Base-by-base conservation (phyloP, 1,140 invertebrate species). In the Drosophila setifemur region DNA sequence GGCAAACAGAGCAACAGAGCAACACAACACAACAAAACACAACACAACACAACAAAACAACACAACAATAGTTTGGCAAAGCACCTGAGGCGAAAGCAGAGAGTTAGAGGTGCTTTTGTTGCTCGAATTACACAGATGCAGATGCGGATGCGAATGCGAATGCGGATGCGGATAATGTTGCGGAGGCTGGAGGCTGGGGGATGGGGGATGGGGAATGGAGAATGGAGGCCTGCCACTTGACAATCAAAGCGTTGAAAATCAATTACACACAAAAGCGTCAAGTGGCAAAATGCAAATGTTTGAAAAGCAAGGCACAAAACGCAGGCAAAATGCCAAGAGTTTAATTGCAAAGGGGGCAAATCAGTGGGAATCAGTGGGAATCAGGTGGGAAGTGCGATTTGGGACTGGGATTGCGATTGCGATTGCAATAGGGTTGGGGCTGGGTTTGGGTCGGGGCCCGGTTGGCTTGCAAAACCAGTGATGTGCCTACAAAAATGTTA, bases 231-330 rank as follows among this genome's bases (percentile, higher is more conserved):
- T 60, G 49, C 74, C 71, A 86, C 79, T 85, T 76, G 61, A 85
- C 60, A 75, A 79, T 81, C 77, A 82, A 86, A 85, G 79, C 81
- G 61, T 86, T 85, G 55, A 60, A 85, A 79, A 73, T 73, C 71
- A 85, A 75, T 86, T 85, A 73, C 69, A 72, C 73, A 85, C 79
- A 82, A 82, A 78, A 78, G 78, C 73, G 35, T 66, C 63, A 73
- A 85, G 74, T 86, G 81, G 66, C 68, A 71, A 55, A 81, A 72
- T 39, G 61, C 50, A 83, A 83, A 81, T 74, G 63, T 69, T 68
- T 74, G 68, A 63, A 75, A 58, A 44, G 53, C 45, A 57, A 66
- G 45, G 31, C 43, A 53, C 43, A 58, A 82, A 58, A 57, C 61
- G 28, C 23, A 53, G 37, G 4, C 25, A 45, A 35, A 49, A 48